These are phyloP conservation scores for Proisotoma minuta DNA, from an alignment of 2,888 invertebrate genomes.

Conservation along the genomic window DNA sequence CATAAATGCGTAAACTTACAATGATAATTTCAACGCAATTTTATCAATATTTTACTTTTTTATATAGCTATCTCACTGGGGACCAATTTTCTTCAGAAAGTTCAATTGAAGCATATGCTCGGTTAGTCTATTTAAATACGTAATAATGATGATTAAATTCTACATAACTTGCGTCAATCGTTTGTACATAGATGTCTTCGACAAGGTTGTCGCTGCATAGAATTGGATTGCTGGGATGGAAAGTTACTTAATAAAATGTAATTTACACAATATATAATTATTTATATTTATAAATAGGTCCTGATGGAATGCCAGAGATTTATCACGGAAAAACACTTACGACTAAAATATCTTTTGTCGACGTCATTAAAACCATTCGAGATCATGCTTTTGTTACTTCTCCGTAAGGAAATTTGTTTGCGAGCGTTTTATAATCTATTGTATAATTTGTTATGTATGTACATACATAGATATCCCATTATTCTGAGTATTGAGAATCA, in stretches of 20 bases:
- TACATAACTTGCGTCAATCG: neutral
- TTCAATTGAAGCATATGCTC: slow-evolving; percentile 87
- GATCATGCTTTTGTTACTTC: slow-evolving; percentile 54
- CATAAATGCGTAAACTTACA: neutral
- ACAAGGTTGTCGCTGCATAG: slow-evolving; percentile 71
- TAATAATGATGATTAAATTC: neutral
- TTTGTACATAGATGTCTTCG: slow-evolving; percentile 63
- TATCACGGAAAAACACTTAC: slow-evolving; percentile 58
- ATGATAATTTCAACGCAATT: neutral
- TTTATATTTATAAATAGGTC: slow-evolving; percentile 47
- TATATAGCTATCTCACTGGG: slow-evolving; percentile 73
- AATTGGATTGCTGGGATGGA: slow-evolving; percentile 72
- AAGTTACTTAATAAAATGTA: neutral
- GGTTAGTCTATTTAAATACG: neutral
- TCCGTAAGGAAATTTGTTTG: slow-evolving; percentile 49
- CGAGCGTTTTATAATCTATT: slow-evolving; percentile 4
- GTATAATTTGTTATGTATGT: no score
- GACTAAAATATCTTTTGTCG: slow-evolving; percentile 51
- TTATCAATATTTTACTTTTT: neutral
- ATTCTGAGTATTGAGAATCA: slow-evolving; percentile 90
- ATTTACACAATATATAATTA: neutral
- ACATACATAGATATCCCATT: slow-evolving; percentile 63
- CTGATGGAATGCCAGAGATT: slow-evolving; percentile 56
- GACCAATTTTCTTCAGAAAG: slow-evolving; percentile 97
- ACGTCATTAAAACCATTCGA: slow-evolving; percentile 53